Percentiles rank a stretch among this genome's conserved stretches.
Conservation (phyloP, 2,113 vertebrate species). For the Upupa epops region DNA sequence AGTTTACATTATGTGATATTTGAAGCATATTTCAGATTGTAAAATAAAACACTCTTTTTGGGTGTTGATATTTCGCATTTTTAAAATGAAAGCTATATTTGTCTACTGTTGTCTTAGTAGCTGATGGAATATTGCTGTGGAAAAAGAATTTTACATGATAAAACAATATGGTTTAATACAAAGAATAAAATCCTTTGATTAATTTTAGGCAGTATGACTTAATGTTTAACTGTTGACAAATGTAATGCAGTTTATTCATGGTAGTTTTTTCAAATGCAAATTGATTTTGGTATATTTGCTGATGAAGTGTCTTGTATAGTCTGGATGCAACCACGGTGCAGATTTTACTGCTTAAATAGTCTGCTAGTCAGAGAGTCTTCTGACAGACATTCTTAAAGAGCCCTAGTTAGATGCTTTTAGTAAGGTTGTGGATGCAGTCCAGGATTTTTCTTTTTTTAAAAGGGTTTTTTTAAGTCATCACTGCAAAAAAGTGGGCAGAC, state of each 20-base stretch:
- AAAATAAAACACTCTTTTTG: not conserved
- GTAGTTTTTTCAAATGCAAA: slow-evolving; percentile 45
- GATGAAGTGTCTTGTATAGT: slow-evolving; percentile 79
- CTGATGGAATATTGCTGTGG: not conserved
- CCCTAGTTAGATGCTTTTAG: slow-evolving; percentile 69
- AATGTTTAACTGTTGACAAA: not conserved
- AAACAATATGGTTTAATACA: not conserved
- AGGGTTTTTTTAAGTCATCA: slow-evolving; percentile 57
- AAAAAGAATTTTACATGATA: not conserved
- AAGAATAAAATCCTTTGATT: not conserved
- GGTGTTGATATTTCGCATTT: not conserved
- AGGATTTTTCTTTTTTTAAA: slow-evolving; percentile 76
- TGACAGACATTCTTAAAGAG: slow-evolving; percentile 71
- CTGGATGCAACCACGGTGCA: slow-evolving; percentile 83
- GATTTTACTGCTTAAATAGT: slow-evolving; percentile 74
- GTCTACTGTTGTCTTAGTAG: not conserved
- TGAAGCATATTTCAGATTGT: not conserved
- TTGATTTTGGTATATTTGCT: slow-evolving; percentile 57
- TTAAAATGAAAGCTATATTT: not conserved
- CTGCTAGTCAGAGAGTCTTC: slow-evolving; percentile 69
- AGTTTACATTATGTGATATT: not conserved
- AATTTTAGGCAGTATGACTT: not conserved
- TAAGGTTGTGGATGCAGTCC: slow-evolving; percentile 72
- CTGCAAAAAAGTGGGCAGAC: slow-evolving; percentile 70
- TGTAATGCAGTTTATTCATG: slow-evolving; percentile 40